A percentile compares a stretch with the other conserved stretches of the same genome.
Evolutionary conservation across 2,113 vertebrate species (phyloP).

Genomic region (Alethe castanea): DNA sequence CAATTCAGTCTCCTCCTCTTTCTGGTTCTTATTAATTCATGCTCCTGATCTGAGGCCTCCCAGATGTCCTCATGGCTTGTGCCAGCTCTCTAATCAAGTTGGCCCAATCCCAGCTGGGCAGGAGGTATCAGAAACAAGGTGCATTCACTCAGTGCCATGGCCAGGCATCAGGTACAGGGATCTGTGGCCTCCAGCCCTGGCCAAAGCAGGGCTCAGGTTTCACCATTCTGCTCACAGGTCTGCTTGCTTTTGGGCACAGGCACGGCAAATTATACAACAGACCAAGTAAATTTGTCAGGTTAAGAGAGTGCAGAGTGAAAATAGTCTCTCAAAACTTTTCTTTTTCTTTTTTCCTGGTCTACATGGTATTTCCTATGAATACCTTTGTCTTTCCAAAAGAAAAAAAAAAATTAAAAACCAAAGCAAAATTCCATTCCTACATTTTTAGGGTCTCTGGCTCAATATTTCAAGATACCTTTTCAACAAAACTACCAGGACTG

Average conservation of each 20-base stretch:
- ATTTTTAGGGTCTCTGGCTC: background rate
- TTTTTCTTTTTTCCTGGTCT: background rate
- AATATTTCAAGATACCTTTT: background rate
- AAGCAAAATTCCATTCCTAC: background rate
- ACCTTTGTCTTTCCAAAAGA: background rate
- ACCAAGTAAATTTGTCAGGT: background rate
- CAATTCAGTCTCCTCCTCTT: constrained; percentile 6
- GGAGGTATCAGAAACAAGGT: background rate
- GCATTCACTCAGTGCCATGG: background rate
- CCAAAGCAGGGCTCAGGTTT: background rate
- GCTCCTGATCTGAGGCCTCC: background rate
- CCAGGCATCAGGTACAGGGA: background rate
- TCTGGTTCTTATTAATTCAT: constrained; percentile 48
- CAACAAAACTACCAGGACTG: background rate
- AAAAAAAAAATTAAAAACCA: background rate
- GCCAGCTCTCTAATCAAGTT: constrained; percentile 31
- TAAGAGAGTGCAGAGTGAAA: background rate
- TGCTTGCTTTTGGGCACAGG: background rate
- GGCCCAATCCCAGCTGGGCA: background rate
- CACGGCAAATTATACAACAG: background rate
- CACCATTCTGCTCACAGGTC: background rate
- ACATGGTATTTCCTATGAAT: background rate
- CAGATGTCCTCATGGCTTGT: constrained; percentile 14
- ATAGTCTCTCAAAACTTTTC: background rate
- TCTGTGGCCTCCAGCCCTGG: background rate